Base-by-base conservation (phyloP, 2,888 invertebrate genomes). In the Mechanitis mazaeus region DNA sequence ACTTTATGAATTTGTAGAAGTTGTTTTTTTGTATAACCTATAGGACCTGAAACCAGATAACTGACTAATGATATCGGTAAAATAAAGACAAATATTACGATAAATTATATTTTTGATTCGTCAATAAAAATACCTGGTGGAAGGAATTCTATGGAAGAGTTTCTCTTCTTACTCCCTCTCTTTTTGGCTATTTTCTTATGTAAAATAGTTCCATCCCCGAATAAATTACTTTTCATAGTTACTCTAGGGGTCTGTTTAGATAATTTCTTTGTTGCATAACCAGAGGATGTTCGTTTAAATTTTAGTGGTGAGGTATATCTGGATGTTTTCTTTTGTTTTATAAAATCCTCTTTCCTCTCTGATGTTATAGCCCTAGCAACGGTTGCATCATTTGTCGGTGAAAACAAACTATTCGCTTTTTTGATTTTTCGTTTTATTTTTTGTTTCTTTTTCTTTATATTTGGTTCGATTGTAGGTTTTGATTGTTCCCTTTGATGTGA, bases 351-450 rank as follows among this genome's bases (percentile, higher is more conserved):
- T 45, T 73, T 72, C 42, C 60, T 61, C 20, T 73, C 75, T 2
- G 75, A 74, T 3, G 64, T 68, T 7, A 70, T 70, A 11, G 62
- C 59, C 60, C 69, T 72, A 4, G 71, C 60, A 46, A 64, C 54
- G 3, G 58, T 42, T 3, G 55, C 56, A 2, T 65, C 57, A 45
- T 62, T 66, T 3, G 55, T 47, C 1, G 75, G 68, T 2, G 68
- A 55, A 45, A 66, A 68, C 58, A 75, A 61, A 62, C 75, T 80
- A 65, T 75, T 79, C 0, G 71, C 60, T 60, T 67, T 75, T 64
- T 68, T 76, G 2, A 73, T 45, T 59, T 64, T 74, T 77, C 64
- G 73, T 77, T 68, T 69, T 70, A 12, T 33, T 58, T 61, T 66
- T 60, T 3, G 38, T 65, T 69, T 75, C 20, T 59, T 54, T 45